Evolutionary conservation across 2,888 invertebrate species (phyloP).

Genomic region (Octodonta nipae): DNA sequence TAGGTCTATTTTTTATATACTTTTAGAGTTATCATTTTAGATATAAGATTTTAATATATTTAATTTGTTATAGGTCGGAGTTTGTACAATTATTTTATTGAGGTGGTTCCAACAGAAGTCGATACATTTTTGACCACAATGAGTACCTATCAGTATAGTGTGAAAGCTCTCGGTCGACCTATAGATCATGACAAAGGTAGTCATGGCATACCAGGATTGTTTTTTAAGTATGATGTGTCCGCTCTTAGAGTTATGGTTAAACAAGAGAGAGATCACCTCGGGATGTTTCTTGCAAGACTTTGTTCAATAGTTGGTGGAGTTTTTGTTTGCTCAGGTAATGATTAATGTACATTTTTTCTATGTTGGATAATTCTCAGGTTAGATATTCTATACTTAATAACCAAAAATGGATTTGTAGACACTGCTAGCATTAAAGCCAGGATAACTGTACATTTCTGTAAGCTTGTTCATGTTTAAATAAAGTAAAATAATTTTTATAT

Average conservation of each 20-base stretch:
- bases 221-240: constrained; percentile 88
- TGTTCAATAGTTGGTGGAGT: constrained; percentile 89
- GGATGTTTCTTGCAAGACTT: constrained; percentile 72
- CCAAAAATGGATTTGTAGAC: no score
- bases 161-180: constrained; percentile 74
- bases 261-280: constrained; percentile 62
- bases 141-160: constrained; percentile 85
- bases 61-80: constrained; percentile 60
- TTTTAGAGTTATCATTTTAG: no score
- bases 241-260: constrained; percentile 73
- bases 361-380: no score
- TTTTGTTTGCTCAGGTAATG: constrained; percentile 65
- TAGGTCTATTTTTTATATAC: no score
- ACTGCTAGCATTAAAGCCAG: no score
- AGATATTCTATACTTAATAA: no score
- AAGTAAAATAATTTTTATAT: no score
- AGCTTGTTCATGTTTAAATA: no score
- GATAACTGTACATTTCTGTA: no score
- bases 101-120: constrained; percentile 93
- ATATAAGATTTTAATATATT: constrained; percentile 1
- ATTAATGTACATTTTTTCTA: no score
- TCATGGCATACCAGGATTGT: constrained; percentile 87
- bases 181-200: constrained; percentile 65
- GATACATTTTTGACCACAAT: constrained; percentile 58
- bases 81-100: constrained; percentile 84